Percentiles rank a stretch among this genome's conserved stretches.
These are phyloP conservation scores for Argyresthia albistria DNA, from an alignment of 2,888 invertebrate species.

Conservation along the genomic window DNA sequence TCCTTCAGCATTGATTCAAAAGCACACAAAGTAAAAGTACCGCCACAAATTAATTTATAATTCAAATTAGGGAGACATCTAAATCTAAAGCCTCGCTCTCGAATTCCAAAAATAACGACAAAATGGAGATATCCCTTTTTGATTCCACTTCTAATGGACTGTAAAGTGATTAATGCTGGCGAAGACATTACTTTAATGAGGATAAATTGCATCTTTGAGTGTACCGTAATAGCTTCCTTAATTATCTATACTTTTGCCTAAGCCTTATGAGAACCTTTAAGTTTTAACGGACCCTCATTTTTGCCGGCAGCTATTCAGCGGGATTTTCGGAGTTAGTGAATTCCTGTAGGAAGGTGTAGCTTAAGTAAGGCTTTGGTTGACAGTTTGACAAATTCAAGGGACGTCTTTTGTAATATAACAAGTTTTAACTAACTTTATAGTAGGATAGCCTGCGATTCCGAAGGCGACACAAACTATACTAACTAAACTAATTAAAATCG, in stretches of 20 bases:
- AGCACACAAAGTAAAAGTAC: not conserved
- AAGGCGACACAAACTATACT: too few relatives aligned
- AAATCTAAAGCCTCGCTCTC: not conserved
- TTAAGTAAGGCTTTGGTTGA: too few relatives aligned
- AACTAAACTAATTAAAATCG: too few relatives aligned
- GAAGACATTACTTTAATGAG: slow-evolving; percentile 61
- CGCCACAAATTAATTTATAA: not conserved
- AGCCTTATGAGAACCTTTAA: slow-evolving; percentile 15
- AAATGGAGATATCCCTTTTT: slow-evolving; percentile 1
- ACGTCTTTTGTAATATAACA: too few relatives aligned
- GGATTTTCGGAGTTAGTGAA: too few relatives aligned
- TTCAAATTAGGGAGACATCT: not conserved
- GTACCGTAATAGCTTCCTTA: slow-evolving; percentile 42
- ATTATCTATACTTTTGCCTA: slow-evolving; percentile 40
- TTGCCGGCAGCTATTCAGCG: too few relatives aligned
- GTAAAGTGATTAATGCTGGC: slow-evolving; percentile 51
- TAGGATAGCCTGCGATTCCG: too few relatives aligned
- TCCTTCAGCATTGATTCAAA: not conserved
- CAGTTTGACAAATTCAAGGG: too few relatives aligned
- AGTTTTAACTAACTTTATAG: too few relatives aligned
- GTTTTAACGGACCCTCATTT: too few relatives aligned
- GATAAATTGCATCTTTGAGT: slow-evolving; percentile 60
- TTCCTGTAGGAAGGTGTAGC: too few relatives aligned
- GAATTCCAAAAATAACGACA: not conserved
- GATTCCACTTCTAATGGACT: slow-evolving; percentile 42